Conservation (phyloP, 2,113 vertebrate genomes). For the Heptranchias perlo region DNA sequence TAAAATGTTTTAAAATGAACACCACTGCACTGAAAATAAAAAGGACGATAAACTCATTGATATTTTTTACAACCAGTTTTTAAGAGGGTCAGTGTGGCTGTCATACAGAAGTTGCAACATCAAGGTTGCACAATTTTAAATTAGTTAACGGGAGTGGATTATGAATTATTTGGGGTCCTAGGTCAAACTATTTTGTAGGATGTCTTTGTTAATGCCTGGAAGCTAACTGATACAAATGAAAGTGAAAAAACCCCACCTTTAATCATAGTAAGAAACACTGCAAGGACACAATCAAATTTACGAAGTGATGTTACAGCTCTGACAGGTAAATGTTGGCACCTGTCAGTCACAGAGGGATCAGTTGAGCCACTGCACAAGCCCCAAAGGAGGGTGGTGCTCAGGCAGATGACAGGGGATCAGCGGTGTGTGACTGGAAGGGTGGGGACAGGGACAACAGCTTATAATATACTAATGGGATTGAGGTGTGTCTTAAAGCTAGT, state of each 20-base stretch:
- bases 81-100: neutral
- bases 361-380: neutral
- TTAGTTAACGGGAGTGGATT: neutral
- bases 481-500: neutral
- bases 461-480: neutral
- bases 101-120: neutral
- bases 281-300: neutral
- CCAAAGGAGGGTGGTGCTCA: neutral
- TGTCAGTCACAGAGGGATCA: no score
- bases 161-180: neutral
- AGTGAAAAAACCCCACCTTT: neutral
- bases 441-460: neutral
- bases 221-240: neutral
- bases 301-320: neutral
- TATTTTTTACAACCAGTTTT: neutral
- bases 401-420: no score
- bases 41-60: neutral
- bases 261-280: neutral
- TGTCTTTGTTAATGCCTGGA: neutral
- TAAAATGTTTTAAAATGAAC: neutral
- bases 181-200: neutral
- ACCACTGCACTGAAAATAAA: neutral
- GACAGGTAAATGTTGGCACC: no score
- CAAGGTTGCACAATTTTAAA: neutral
- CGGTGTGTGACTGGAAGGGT: neutral